Percentiles rank a stretch among this genome's conserved stretches.
Evolutionary conservation across 2,797 vertebrate species (phyloP).

Genomic region (Tenualosa thibaudeaui): DNA sequence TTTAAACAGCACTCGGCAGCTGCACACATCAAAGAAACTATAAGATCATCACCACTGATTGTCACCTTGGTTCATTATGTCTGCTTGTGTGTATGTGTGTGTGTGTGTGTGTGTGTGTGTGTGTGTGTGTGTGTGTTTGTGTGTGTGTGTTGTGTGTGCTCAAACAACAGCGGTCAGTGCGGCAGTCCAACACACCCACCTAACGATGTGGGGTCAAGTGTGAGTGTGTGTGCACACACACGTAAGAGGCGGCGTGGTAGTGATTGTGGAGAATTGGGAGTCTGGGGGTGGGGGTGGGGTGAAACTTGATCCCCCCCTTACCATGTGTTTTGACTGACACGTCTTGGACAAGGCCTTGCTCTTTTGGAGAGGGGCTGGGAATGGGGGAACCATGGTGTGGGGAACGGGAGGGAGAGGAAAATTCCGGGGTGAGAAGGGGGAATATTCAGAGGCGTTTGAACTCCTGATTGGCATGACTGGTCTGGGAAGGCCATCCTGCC

Average conservation of each 20-base stretch:
- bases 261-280: background rate
- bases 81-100: constrained; percentile 22
- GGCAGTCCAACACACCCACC: background rate
- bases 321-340: constrained; percentile 73
- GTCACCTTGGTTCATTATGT: constrained; percentile 1
- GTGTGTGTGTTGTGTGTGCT: constrained; percentile 30
- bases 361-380: constrained; percentile 64
- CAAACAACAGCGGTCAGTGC: background rate
- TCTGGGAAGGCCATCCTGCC: constrained; percentile 56
- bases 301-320: constrained; percentile 49
- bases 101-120: constrained; percentile 21
- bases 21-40: background rate
- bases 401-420: background rate
- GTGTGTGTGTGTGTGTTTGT: constrained; percentile 23
- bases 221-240: constrained; percentile 27
- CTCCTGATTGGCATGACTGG: constrained; percentile 65
- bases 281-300: background rate
- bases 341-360: constrained; percentile 63
- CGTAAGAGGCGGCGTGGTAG: background rate
- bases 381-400: background rate
- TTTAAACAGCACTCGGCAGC: constrained; percentile 10
- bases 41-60: background rate
- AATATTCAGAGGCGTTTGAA: constrained; percentile 44
- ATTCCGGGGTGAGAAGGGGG: constrained; percentile 26
- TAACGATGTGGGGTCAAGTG: background rate